Evolutionary conservation across 2,797 vertebrate genomes (phyloP).

Genomic region (Megalops cyprinoides): DNA sequence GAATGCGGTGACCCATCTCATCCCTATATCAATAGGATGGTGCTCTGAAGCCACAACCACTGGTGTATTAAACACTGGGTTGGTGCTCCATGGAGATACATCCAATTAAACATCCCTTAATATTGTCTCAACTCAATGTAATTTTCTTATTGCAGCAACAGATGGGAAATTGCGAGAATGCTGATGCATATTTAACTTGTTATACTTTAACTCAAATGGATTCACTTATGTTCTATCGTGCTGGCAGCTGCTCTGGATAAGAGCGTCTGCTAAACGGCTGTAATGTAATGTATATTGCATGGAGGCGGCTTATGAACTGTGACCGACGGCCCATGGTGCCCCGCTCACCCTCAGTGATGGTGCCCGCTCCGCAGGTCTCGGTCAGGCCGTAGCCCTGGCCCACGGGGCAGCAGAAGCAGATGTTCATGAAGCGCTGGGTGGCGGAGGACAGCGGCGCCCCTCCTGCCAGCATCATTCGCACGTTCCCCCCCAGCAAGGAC

Average conservation of each 20-base stretch:
- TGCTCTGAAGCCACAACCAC: background rate
- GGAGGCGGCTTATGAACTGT: too few species aligned
- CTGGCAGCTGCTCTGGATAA: too few species aligned
- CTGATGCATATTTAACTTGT: too few species aligned
- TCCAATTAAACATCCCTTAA: background rate
- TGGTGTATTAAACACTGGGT: background rate
- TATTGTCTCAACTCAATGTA: background rate
- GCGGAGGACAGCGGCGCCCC: conserved; percentile 91
- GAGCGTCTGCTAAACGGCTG: too few species aligned
- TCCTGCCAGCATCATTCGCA: conserved; percentile 96
- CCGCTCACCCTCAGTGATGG: conserved; percentile 89
- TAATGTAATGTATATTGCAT: too few species aligned
- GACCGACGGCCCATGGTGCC: background rate
- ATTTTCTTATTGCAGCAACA: background rate
- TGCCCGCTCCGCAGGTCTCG: conserved; percentile 94
- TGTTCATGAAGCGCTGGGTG: conserved; percentile 97
- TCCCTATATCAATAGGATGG: background rate
- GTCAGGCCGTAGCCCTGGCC: conserved; percentile 96
- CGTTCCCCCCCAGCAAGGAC: conserved; percentile 86
- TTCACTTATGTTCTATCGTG: too few species aligned
- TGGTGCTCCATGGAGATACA: background rate
- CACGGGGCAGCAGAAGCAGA: conserved; percentile 97
- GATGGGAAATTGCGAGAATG: too few species aligned
- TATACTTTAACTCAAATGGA: too few species aligned
- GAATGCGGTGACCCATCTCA: background rate